These are phyloP conservation scores for Ia io DNA, from an alignment of 2,113 vertebrate genomes.

Conservation along the genomic window DNA sequence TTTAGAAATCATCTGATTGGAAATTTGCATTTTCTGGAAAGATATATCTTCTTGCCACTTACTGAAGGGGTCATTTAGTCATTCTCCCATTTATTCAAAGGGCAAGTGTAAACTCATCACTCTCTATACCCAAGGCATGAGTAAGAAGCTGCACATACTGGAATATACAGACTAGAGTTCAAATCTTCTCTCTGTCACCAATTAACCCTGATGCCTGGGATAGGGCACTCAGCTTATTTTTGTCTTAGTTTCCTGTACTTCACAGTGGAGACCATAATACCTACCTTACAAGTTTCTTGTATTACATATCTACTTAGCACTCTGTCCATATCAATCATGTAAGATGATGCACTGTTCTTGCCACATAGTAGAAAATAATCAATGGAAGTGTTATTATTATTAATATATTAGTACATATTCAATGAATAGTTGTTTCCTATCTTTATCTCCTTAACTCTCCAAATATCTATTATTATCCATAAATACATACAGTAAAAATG, in stretches of 20 bases:
- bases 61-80: neutral
- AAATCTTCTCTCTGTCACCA: neutral
- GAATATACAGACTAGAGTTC: neutral
- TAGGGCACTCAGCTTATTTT: neutral
- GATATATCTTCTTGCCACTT: neutral
- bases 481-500: neutral
- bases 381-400: neutral
- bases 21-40: neutral
- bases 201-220: neutral
- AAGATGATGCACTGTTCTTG: neutral
- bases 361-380: neutral
- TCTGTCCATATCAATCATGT: neutral
- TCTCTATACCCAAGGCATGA: neutral
- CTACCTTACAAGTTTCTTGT: neutral
- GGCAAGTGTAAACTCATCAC: neutral
- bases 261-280: neutral
- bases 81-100: neutral
- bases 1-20: neutral
- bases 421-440: neutral
- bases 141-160: neutral
- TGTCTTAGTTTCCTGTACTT: neutral
- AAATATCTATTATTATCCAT: neutral
- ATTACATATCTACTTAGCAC: neutral
- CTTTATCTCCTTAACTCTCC: neutral
- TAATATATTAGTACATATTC: neutral